Evolutionary conservation across 1,140 invertebrate species (phyloP).

Genomic region (Formica selysi): DNA sequence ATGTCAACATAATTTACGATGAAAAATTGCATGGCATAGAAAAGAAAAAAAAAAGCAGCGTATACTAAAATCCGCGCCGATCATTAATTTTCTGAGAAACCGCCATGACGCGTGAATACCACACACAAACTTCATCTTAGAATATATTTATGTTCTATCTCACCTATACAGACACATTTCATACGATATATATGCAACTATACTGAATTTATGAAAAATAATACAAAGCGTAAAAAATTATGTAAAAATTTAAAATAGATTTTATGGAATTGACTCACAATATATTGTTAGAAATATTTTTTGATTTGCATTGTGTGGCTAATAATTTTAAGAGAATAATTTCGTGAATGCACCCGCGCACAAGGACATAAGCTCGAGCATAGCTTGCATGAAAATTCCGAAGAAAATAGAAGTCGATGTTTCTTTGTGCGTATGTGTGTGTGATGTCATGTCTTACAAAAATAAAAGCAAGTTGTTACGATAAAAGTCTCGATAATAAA

Average conservation of each 20-base stretch:
- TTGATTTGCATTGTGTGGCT: neutral
- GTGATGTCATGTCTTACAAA: conserved; percentile 25
- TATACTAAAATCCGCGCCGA: conserved; percentile 52
- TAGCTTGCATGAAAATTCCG: conserved; percentile 6
- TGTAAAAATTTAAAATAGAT: conserved; percentile 11
- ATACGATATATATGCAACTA: neutral
- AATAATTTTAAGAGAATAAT: conserved; percentile 42
- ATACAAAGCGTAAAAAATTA: conserved; percentile 19
- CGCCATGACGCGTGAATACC: conserved; percentile 49
- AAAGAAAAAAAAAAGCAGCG: conserved; percentile 40
- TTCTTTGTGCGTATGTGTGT: conserved; percentile 2
- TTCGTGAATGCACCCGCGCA: neutral
- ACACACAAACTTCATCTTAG: conserved; percentile 16
- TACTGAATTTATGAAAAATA: conserved; percentile 35
- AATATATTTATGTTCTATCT: conserved; percentile 39
- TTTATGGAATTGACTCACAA: neutral
- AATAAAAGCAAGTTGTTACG: conserved; percentile 1
- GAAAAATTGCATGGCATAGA: conserved; percentile 40
- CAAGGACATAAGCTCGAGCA: neutral
- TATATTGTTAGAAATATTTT: conserved; percentile 7
- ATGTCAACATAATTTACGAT: conserved; percentile 58
- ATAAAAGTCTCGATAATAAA: conserved; percentile 10
- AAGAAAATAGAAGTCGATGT: conserved; percentile 4
- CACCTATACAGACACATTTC: neutral
- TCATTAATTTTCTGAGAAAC: conserved; percentile 62